Evolutionary conservation across 2,113 vertebrate species (phyloP).

Genomic region (Anser brachyrhynchus): DNA sequence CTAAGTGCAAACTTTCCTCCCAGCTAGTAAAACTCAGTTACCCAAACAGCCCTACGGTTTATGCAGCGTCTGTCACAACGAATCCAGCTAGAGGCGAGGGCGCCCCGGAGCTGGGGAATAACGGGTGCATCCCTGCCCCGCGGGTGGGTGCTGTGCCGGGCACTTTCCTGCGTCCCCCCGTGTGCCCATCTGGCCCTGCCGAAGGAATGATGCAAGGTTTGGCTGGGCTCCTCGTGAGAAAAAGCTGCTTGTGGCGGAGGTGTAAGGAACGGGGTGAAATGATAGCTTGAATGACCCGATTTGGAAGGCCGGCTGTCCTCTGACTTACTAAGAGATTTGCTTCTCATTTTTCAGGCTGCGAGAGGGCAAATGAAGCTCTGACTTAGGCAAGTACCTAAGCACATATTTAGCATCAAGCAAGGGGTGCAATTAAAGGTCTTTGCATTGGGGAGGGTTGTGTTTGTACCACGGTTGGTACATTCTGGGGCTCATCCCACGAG

Average conservation of each 20-base stretch:
- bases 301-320: neutral
- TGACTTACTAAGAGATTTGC: neutral
- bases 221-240: neutral
- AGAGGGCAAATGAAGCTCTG: neutral
- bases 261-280: neutral
- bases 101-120: neutral
- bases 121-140: neutral
- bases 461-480: neutral
- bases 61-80: neutral
- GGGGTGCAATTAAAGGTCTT: rapidly evolving
- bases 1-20: neutral
- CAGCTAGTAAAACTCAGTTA: neutral
- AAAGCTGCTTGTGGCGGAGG: neutral
- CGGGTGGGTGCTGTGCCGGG: rapidly evolving
- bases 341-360: neutral
- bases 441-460: neutral
- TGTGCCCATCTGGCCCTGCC: conserved; percentile 30
- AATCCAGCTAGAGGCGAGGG: neutral
- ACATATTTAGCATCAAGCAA: neutral
- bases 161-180: neutral
- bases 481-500: neutral
- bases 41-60: neutral
- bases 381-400: neutral
- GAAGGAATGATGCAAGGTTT: neutral
- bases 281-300: conserved; percentile 1